Evolutionary conservation across 2,888 invertebrate species (phyloP), one percentile per base, ranked within the genome.

Genomic region (Eilema depressum): DNA sequence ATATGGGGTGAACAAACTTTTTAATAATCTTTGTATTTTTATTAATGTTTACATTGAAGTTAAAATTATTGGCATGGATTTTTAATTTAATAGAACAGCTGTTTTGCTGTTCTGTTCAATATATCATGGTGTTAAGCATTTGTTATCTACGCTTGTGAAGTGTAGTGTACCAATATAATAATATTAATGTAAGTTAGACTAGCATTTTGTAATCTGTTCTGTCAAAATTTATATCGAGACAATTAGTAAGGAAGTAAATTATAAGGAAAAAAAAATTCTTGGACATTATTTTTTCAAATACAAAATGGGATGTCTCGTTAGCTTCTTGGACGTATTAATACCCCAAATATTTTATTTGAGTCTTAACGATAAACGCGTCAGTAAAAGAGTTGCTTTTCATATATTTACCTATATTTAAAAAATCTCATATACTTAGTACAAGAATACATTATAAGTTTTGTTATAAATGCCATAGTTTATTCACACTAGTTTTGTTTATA

Each of bases 401-500:
- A 47, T 63, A 17, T 25, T 63, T 25, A n/a, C n/a, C n/a, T n/a
- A 25, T 20, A 66, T 26, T 37, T 41, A 26, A 60, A 66, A 66
- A 60, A 41, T 66, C 26, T 66, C 26, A 37, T 56, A 23, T 25
- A 23, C n/a, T 28, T 61, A 25, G 20, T 25, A 59, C 66, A 67
- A 67, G 61, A 61, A 61, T 66, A 75, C 53, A 66, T 59, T 69
- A 69, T 70, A 74, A 41, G 63, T 75, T 82, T 66, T 74, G 76
- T 81, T 82, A 69, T 61, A 60, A 63, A 59, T 80, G 33, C 65
- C 70, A 82, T 74, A 81, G 76, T 81, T 81, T 81, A 82, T 82
- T 65, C 17, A 73, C 64, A 62, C 14, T 70, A 69, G 63, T 69
- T 73, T 41, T 71, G 60, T 79, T 81, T n/a, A 2, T 70, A 69